Evolutionary conservation across 2,113 vertebrate species (phyloP), one percentile per base, ranked within the genome.

Genomic region (Melanerpes aurifrons): DNA sequence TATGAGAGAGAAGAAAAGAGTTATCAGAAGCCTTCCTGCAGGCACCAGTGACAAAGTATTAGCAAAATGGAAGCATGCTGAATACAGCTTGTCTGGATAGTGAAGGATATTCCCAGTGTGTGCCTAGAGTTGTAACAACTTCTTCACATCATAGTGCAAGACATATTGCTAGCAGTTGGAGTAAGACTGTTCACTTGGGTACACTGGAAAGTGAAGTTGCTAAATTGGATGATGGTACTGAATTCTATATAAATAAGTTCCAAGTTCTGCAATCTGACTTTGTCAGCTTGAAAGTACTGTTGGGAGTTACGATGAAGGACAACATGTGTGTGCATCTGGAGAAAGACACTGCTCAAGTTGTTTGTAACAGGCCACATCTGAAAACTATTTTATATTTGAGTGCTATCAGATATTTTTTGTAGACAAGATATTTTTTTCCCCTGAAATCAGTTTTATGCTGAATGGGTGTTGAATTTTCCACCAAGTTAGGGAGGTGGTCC

Each of bases 281-380:
- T 82, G 67, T 56, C 28, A 78, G 53, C 37, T 84, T 0, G 0
- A 47, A 77, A 71, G 28, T 32, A 17, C 54, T 45, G 73, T 25
- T 1, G 7, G 54, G 31, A 48, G 14, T 47, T 57, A 17, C 15
- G 53, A 20, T 32, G 67, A 71, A 86, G 61, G 57, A 17, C 15
- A 31, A 4, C 2, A 2, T 17, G 10, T 1, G 1, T 25, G 3
- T 20, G 35, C 4, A 19, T 32, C 26, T 67, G 4, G 66, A 35
- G 40, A 76, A 87, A 21, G 58, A 9, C 8, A 16, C 0, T 70
- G 16, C 92, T 86, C 25, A 47, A 37, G 32, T 75, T 64, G 8
- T 62, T 77, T 62, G 16, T 17, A 59, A 29, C 13, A n/a, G 50
- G 47, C 45, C 29, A 17, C 11, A 45, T 29, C 57, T 78, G 32